These are phyloP conservation scores for Nebria ingens DNA, from an alignment of 1,140 invertebrate genomes.

Conservation along the genomic window DNA sequence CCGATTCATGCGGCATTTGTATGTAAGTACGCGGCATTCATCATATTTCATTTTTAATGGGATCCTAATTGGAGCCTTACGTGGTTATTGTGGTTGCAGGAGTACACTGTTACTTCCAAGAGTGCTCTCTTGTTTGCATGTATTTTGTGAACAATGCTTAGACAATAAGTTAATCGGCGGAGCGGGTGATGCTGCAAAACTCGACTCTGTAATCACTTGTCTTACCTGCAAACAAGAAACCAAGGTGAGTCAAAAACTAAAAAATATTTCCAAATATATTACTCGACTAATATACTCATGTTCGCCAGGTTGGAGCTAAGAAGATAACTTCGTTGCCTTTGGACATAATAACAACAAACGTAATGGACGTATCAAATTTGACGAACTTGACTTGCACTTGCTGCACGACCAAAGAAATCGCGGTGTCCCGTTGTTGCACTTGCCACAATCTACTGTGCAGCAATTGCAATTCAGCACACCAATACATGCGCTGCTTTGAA, in stretches of 20 bases:
- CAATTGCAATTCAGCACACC: constrained; percentile 88
- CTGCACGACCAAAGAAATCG: constrained; percentile 80
- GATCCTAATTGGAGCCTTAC: too few species aligned
- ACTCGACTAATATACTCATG: constrained; percentile 13
- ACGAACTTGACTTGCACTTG: constrained; percentile 72
- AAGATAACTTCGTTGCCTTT: constrained; percentile 63
- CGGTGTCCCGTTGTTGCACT: constrained; percentile 83
- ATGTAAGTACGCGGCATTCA: constrained; percentile 27
- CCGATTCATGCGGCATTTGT: constrained; percentile 32
- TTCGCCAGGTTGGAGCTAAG: constrained; percentile 56
- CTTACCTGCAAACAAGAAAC: constrained; percentile 79
- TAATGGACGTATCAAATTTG: constrained; percentile 72
- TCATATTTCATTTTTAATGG: too few species aligned
- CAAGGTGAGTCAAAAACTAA: constrained; percentile 42
- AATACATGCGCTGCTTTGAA: constrained; percentile 90
- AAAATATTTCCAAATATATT: constrained; percentile 10
- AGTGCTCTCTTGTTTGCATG: constrained; percentile 83
- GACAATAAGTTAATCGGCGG: constrained; percentile 67
- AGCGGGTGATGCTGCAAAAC: constrained; percentile 48
- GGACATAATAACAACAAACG: constrained; percentile 77
- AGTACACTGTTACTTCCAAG: constrained; percentile 67
- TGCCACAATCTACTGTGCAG: constrained; percentile 88
- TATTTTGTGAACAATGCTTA: constrained; percentile 83
- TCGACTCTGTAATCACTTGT: constrained; percentile 49
- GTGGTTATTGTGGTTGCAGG: too few species aligned